Conservation (phyloP, 2,113 vertebrate genomes). For the Microcebus tavaratra region DNA sequence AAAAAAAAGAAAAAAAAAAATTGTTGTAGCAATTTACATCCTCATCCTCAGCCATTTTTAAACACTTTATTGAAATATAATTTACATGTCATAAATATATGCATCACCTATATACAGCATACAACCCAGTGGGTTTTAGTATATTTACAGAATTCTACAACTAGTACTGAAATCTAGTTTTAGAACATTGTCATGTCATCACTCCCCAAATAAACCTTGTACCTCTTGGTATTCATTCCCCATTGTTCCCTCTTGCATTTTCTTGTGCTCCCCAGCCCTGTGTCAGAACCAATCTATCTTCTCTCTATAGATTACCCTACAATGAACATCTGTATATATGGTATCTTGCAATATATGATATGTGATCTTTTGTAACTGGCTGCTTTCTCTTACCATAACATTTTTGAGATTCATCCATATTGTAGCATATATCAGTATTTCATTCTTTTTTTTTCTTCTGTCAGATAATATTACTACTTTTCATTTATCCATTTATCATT, state of each 20-base stretch:
- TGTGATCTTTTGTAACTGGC: neutral
- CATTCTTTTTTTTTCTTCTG: neutral
- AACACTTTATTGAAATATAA: constrained; percentile 1
- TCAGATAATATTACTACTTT: neutral
- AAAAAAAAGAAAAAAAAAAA: too few species aligned
- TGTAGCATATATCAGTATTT: neutral
- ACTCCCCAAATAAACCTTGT: neutral
- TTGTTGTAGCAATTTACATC: neutral
- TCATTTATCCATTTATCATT: neutral
- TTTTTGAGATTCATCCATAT: neutral
- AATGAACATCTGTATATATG: neutral
- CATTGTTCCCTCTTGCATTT: neutral
- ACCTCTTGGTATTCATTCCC: neutral
- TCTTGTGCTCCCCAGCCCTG: neutral
- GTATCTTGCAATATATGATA: neutral
- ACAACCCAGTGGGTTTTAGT: neutral
- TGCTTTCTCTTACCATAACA: neutral
- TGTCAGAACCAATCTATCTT: neutral
- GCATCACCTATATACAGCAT: neutral
- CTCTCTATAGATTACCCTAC: neutral
- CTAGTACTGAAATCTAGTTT: neutral
- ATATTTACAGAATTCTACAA: constrained; percentile 18
- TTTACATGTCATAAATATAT: neutral
- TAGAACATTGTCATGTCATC: neutral
- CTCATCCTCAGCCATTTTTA: neutral